A percentile compares a stretch with the other conserved stretches of the same genome.
phyloP scores from a whole-genome alignment of 2,888 invertebrate genomes.

The Suillia variegata region DNA sequence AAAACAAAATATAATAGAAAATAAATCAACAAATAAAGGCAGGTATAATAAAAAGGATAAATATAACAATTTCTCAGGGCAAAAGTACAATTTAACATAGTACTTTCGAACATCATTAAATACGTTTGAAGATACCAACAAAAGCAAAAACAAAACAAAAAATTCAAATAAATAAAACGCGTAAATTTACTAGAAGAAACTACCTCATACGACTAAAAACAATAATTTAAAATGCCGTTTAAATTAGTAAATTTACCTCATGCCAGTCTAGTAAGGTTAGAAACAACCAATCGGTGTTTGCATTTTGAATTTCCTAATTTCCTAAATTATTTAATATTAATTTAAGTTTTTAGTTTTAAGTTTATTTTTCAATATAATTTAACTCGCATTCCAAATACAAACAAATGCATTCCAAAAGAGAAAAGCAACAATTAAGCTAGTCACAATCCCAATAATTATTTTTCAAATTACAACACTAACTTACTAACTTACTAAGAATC shows the following conservation, averaged over 20 bases:
- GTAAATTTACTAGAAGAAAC: constrained; percentile 34
- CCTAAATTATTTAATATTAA: constrained; percentile 8
- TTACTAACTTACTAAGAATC: constrained; percentile 2
- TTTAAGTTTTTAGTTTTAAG: constrained; percentile 5
- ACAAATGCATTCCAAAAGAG: too few relatives aligned
- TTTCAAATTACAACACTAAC: not conserved
- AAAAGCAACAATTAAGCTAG: not conserved
- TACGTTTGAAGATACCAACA: too few relatives aligned
- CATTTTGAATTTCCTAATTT: not conserved
- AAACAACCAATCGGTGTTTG: not conserved
- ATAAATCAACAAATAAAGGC: not conserved
- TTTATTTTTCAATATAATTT: constrained; percentile 19
- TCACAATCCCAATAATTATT: not conserved
- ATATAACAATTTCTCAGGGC: constrained; percentile 60
- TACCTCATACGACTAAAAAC: constrained; percentile 57
- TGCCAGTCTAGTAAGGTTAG: constrained; percentile 17
- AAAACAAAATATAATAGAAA: not conserved
- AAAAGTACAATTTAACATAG: constrained; percentile 60
- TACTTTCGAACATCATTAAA: too few relatives aligned
- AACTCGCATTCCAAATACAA: constrained; percentile 17
- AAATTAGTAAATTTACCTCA: constrained; percentile 50
- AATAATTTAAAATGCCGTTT: constrained; percentile 51
- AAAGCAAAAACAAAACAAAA: constrained; percentile 18
- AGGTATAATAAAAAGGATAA: constrained; percentile 19
- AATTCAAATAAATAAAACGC: constrained; percentile 24